Conservation (phyloP, 2,113 vertebrate species). For the Orientallactaga bullata region DNA sequence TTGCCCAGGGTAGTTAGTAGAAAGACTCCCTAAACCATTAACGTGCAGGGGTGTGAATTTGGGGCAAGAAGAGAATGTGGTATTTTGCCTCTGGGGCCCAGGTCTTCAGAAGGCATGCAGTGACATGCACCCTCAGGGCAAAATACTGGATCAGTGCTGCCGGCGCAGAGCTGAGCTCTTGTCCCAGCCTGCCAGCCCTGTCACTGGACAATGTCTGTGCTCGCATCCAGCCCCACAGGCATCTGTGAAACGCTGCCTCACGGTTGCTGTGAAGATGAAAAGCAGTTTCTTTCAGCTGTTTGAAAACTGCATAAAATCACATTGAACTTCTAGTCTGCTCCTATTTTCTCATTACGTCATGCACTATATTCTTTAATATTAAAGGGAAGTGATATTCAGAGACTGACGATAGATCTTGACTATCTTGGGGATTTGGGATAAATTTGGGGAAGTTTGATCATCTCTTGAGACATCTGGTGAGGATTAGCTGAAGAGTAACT, state of each 20-base stretch:
- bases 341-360: background rate
- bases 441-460: background rate
- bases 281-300: background rate
- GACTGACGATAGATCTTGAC: background rate
- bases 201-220: background rate
- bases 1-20: too few relatives aligned
- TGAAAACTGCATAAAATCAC: background rate
- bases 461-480: background rate
- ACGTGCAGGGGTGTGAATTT: background rate
- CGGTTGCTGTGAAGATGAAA: background rate
- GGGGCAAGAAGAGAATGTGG: background rate
- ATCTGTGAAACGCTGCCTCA: background rate
- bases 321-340: background rate
- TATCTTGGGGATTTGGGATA: background rate
- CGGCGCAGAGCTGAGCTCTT: too few relatives aligned
- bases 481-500: background rate
- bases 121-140: background rate
- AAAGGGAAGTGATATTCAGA: background rate
- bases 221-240: background rate
- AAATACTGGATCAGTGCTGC: too few relatives aligned
- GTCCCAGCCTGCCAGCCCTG: background rate
- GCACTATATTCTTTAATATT: background rate
- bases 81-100: background rate
- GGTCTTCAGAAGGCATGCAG: background rate
- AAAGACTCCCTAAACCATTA: background rate